Evolutionary conservation across 35 echinoderm and acorn worm species (phyloP).

Genomic region (Stichopus chloronotus): DNA sequence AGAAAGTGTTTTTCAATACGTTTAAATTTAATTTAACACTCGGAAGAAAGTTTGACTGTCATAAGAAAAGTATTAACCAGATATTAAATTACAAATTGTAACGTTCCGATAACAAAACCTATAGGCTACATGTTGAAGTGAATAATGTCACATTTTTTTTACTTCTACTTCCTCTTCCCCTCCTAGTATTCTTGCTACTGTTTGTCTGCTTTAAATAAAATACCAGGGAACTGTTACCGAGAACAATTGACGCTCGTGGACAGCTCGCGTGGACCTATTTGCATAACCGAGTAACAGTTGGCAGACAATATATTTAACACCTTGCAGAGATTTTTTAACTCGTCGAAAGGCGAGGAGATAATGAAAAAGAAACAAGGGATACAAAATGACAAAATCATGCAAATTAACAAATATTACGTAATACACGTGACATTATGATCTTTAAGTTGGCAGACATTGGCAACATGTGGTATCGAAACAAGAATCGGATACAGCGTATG

Average conservation of each 20-base stretch:
- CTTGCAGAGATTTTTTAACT: background rate
- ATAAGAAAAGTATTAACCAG: no score
- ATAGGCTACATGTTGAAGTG: no score
- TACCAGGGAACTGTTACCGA: background rate
- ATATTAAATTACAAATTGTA: no score
- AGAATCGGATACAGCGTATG: background rate
- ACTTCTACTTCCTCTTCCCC: no score
- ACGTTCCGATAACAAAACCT: no score
- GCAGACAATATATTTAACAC: background rate
- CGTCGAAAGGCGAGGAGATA: background rate
- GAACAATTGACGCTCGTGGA: background rate
- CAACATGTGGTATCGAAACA: background rate
- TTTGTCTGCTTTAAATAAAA: background rate
- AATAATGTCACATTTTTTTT: no score
- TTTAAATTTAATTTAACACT: no score
- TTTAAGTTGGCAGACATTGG: background rate
- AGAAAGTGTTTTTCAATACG: no score
- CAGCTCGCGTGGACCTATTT: slow-evolving; percentile 7
- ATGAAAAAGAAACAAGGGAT: background rate
- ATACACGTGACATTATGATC: background rate
- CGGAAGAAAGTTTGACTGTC: no score
- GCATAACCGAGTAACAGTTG: slow-evolving; percentile 27
- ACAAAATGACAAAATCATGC: background rate
- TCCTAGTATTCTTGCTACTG: background rate
- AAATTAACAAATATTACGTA: slow-evolving; percentile 25